These are phyloP conservation scores for Champsocephalus esox DNA, from an alignment of 2,797 vertebrate genomes.

Conservation along the genomic window DNA sequence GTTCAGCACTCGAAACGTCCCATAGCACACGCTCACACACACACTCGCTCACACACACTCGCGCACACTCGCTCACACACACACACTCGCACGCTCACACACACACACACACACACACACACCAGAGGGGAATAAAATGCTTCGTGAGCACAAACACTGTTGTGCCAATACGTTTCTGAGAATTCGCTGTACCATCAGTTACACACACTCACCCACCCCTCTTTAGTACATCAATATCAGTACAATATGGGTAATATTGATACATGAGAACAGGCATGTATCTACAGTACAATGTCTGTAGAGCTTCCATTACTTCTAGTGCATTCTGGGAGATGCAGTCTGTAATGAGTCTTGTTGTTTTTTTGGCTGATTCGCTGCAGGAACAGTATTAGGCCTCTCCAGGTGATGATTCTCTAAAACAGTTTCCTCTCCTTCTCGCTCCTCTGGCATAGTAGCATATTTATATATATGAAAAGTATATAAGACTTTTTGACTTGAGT, in stretches of 20 bases:
- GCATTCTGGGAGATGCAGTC: slow-evolving; percentile 81
- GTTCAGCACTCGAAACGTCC: slow-evolving; percentile 46
- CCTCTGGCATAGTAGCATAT: slow-evolving; percentile 67
- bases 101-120: background rate
- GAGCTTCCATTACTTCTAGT: slow-evolving; percentile 66
- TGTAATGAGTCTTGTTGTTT: slow-evolving; percentile 51
- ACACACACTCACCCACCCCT: slow-evolving; percentile 29
- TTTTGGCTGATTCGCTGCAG: slow-evolving; percentile 84
- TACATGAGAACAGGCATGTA: slow-evolving; percentile 63
- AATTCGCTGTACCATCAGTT: too few relatives aligned
- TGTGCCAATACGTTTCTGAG: too few relatives aligned
- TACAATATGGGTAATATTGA: slow-evolving; percentile 66
- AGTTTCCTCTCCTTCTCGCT: slow-evolving; percentile 67
- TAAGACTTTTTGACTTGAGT: slow-evolving; percentile 59
- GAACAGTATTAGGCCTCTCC: slow-evolving; percentile 87
- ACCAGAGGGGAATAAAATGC: too few relatives aligned
- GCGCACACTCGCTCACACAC: slow-evolving; percentile 17
- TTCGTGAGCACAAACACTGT: too few relatives aligned
- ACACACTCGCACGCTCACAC: slow-evolving; percentile 8
- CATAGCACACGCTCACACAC: slow-evolving; percentile 18
- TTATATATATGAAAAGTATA: slow-evolving; percentile 37
- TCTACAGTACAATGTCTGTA: slow-evolving; percentile 78
- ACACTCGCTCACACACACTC: slow-evolving; percentile 8
- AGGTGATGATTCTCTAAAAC: slow-evolving; percentile 74
- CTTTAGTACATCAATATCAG: slow-evolving; percentile 65